These are phyloP conservation scores for Gastracanthus pulcherrimus DNA, from an alignment of 2,888 invertebrate genomes.

Conservation along the genomic window DNA sequence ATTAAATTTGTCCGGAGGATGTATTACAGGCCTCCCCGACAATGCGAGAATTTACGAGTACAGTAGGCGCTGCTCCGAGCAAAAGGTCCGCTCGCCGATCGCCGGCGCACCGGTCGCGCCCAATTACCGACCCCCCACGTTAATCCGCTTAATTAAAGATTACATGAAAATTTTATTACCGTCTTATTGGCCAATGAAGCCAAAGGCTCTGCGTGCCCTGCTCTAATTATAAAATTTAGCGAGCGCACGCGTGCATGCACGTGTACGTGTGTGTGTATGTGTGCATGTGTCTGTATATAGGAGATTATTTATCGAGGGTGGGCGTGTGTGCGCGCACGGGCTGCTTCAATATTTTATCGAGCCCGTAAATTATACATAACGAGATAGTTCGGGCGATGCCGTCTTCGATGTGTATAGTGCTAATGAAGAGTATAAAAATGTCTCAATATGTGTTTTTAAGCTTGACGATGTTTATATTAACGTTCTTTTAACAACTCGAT, in stretches of 20 bases:
- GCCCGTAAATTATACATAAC: neutral
- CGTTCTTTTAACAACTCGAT: neutral
- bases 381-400: neutral
- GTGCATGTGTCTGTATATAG: too few relatives aligned
- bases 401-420: neutral
- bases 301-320: neutral
- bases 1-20: slow-evolving; percentile 50
- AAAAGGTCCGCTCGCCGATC: neutral
- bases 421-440: neutral
- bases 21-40: slow-evolving; percentile 38
- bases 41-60: slow-evolving; percentile 53
- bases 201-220: neutral
- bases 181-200: slow-evolving; percentile 61
- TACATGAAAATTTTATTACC: slow-evolving; percentile 74
- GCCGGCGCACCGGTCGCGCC: neutral
- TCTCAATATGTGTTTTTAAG: neutral
- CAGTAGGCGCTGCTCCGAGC: neutral
- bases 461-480: too few relatives aligned
- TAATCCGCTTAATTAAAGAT: slow-evolving; percentile 71
- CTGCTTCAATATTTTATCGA: slow-evolving; percentile 21
- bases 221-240: slow-evolving; percentile 41
- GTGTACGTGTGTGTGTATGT: neutral
- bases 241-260: too few relatives aligned
- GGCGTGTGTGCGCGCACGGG: neutral
- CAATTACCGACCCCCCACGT: slow-evolving; percentile 64